phyloP scores from a whole-genome alignment of 2,113 vertebrate genomes.

The Gallinago paraguaiae region DNA sequence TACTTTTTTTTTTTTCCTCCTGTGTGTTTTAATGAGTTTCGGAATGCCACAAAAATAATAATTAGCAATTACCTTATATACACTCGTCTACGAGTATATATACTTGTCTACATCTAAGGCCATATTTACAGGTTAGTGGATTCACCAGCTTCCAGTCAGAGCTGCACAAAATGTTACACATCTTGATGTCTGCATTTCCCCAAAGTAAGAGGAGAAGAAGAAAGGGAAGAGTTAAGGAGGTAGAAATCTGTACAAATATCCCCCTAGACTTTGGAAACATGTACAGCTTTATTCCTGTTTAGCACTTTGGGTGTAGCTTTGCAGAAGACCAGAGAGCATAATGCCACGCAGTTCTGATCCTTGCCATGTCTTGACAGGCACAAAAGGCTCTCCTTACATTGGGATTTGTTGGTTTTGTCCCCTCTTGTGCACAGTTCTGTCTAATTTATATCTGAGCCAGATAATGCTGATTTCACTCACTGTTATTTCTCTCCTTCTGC shows the following conservation, averaged over 20 bases:
- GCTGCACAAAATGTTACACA: background rate
- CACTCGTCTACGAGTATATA: no score
- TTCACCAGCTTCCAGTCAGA: background rate
- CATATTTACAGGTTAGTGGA: background rate
- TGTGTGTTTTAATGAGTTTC: background rate
- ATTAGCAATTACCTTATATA: background rate
- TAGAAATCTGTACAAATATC: background rate
- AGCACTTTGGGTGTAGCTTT: background rate
- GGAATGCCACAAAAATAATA: accelerated
- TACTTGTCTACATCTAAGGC: background rate
- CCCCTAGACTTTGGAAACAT: background rate
- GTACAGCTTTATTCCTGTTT: background rate
- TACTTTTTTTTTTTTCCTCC: accelerated
- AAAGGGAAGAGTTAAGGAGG: background rate
- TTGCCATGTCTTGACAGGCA: background rate
- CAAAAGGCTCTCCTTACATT: background rate
- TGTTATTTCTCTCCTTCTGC: background rate
- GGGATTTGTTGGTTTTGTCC: background rate
- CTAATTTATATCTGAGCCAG: background rate
- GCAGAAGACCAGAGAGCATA: background rate
- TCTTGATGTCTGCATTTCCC: background rate
- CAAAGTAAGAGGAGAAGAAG: background rate
- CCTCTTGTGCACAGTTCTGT: background rate
- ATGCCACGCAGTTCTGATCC: background rate
- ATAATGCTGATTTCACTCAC: background rate